Evolutionary conservation across 2,888 invertebrate species (phyloP).

Genomic region (Epirrhoe alternata): DNA sequence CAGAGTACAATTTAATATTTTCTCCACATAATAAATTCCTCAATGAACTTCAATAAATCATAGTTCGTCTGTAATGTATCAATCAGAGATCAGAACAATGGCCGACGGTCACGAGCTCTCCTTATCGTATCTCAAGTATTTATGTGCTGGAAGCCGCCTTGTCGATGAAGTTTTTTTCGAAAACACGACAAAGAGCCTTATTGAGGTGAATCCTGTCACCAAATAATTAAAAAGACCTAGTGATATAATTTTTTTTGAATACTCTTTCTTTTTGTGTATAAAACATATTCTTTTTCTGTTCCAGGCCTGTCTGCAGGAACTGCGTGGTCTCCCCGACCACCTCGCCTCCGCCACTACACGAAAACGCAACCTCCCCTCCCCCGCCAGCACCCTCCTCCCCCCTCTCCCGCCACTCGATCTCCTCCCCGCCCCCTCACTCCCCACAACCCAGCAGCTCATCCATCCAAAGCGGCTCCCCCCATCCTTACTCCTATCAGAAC

Average conservation of each 20-base stretch:
- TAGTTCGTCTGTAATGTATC: conserved; percentile 26
- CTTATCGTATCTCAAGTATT: conserved; percentile 10
- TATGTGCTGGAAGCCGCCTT: neutral
- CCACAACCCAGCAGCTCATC: conserved; percentile 77
- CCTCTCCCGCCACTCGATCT: conserved; percentile 67
- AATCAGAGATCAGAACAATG: conserved; percentile 19
- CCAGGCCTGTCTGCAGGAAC: conserved; percentile 93
- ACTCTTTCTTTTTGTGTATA: neutral
- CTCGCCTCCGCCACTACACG: conserved; percentile 74
- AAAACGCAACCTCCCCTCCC: conserved; percentile 69
- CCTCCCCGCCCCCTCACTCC: conserved; percentile 75
- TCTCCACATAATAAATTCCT: neutral
- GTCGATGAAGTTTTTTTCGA: neutral
- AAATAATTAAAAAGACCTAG: too few relatives aligned
- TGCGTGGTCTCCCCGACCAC: conserved; percentile 87
- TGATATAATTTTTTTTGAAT: too few relatives aligned
- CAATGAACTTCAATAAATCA: conserved; percentile 30
- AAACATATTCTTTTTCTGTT: conserved; percentile 51
- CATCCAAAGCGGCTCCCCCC: conserved; percentile 71
- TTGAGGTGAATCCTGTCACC: too few relatives aligned
- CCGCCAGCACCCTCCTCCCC: conserved; percentile 74
- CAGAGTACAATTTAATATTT: too few relatives aligned
- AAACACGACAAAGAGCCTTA: neutral
- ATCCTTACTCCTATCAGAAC: conserved; percentile 76
- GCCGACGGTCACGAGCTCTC: conserved; percentile 3